Conservation (phyloP, 1,140 invertebrate genomes). For the Xylocopa sonorina region DNA sequence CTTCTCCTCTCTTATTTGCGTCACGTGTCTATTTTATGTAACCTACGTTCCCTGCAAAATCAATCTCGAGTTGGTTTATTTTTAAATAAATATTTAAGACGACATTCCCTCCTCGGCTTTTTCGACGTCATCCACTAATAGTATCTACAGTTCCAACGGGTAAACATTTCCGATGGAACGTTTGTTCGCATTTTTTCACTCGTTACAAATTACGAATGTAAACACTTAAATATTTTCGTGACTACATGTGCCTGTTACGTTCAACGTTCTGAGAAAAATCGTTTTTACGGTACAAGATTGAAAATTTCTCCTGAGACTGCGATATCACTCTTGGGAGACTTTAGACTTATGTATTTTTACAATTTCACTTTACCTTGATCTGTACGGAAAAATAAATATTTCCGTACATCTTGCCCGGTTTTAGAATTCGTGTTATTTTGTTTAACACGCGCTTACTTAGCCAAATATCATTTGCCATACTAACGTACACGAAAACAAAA, state of each 20-base stretch:
- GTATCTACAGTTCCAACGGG: too few relatives aligned
- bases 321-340: background rate
- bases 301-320: background rate
- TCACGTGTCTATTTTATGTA: slow-evolving; percentile 61
- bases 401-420: background rate
- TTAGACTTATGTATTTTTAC: background rate
- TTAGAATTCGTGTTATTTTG: background rate
- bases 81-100: slow-evolving; percentile 49
- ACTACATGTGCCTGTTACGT: too few relatives aligned
- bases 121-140: too few relatives aligned
- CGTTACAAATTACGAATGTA: too few relatives aligned
- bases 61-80: slow-evolving; percentile 48
- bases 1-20: slow-evolving; percentile 55
- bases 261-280: too few relatives aligned
- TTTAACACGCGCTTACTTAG: background rate
- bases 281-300: background rate
- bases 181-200: too few relatives aligned
- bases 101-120: slow-evolving; percentile 29
- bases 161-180: too few relatives aligned
- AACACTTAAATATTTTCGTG: too few relatives aligned
- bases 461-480: background rate
- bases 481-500: too few relatives aligned
- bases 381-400: background rate
- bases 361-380: background rate
- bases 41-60: slow-evolving; percentile 41